These are phyloP conservation scores for Chloroceryle inda DNA, from an alignment of 2,797 vertebrate genomes.

Conservation along the genomic window DNA sequence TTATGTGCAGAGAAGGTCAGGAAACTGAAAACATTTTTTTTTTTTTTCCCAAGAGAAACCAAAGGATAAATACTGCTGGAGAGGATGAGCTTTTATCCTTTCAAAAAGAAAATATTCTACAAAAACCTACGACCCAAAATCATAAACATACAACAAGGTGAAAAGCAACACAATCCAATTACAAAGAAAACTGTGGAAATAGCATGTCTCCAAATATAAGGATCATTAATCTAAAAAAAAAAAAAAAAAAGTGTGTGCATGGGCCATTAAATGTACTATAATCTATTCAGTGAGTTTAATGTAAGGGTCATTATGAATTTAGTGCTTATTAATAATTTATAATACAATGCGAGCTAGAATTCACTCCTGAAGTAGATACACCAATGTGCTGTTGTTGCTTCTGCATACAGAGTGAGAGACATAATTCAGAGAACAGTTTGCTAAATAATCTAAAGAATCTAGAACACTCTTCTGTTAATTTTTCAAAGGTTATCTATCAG, in stretches of 20 bases:
- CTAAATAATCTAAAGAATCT: background rate
- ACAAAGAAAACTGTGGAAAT: background rate
- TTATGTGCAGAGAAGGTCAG: background rate
- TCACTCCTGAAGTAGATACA: background rate
- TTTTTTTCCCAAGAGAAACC: background rate
- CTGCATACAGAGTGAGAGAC: background rate
- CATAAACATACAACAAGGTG: background rate
- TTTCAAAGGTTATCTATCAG: background rate
- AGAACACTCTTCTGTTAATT: background rate
- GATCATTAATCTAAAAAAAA: background rate
- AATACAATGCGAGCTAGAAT: background rate
- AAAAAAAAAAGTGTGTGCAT: background rate
- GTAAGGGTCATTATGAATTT: slow-evolving; percentile 28
- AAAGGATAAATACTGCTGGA: background rate
- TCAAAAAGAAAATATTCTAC: background rate
- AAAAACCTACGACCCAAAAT: background rate
- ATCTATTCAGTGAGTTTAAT: slow-evolving; percentile 27
- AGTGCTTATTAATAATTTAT: slow-evolving; percentile 24
- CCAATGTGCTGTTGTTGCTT: background rate
- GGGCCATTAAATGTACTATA: background rate
- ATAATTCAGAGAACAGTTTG: background rate
- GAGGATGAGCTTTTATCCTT: background rate
- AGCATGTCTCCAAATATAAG: background rate
- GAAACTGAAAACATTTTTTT: background rate
- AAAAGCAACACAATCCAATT: background rate